Conservation (phyloP, 2,888 invertebrate genomes). For the Carterocephalus palaemon region DNA sequence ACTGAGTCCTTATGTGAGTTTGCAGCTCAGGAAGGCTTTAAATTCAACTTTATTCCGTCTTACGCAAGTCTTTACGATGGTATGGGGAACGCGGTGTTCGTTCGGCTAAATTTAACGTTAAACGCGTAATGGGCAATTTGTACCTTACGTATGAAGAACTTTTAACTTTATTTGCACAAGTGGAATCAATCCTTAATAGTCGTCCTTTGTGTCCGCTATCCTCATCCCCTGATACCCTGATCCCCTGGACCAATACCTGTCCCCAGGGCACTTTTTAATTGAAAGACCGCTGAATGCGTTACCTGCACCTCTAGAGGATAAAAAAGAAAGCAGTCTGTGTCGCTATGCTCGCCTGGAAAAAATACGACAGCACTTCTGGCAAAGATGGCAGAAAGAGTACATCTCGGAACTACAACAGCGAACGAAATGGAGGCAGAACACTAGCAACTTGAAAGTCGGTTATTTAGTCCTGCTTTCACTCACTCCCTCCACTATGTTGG, state of each 20-base stretch:
- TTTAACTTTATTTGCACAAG: conserved; percentile 14
- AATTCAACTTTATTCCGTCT: conserved; percentile 28
- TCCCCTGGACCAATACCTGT: not conserved
- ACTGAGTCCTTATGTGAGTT: conserved; percentile 14
- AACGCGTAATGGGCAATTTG: conserved; percentile 6
- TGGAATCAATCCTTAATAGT: conserved; percentile 21
- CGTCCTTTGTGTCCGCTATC: conserved; percentile 17
- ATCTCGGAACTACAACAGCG: conserved; percentile 27
- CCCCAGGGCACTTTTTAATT: conserved; percentile 18
- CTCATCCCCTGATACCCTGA: conserved; percentile 3
- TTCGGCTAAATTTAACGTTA: conserved; percentile 23
- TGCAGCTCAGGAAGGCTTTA: conserved; percentile 25
- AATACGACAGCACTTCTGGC: conserved; percentile 19
- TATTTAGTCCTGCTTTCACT: conserved; percentile 39
- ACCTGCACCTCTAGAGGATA: not conserved
- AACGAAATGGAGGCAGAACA: conserved; percentile 27
- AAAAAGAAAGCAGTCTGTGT: not conserved
- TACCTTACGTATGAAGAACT: conserved; percentile 20
- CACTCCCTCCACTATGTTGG: conserved; percentile 44
- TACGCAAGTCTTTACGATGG: conserved; percentile 31
- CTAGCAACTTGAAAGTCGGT: conserved; percentile 35
- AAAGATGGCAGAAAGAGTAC: conserved; percentile 19
- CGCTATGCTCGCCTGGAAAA: conserved; percentile 7
- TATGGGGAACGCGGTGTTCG: conserved; percentile 27
- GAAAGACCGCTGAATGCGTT: conserved; percentile 6